Percentiles rank a stretch among this genome's conserved stretches.
Evolutionary conservation across 2,888 invertebrate genomes (phyloP).

Genomic region (Nymphalis urticae): DNA sequence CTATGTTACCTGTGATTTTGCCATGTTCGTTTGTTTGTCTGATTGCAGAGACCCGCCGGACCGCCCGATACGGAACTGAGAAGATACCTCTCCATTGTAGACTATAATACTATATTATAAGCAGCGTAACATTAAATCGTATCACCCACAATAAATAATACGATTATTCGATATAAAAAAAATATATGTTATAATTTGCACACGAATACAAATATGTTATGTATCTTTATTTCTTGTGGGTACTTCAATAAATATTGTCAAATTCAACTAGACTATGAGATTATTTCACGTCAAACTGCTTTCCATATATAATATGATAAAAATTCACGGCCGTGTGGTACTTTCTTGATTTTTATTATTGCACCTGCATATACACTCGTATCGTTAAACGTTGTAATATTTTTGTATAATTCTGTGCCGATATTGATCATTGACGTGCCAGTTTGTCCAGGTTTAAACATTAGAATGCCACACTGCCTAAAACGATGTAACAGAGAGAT

Average conservation of each 20-base stretch:
- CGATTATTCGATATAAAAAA: background rate
- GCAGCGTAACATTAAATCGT: conserved; percentile 42
- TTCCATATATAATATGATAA: conserved; percentile 35
- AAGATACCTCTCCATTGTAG: conserved; percentile 61
- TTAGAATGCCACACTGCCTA: conserved; percentile 77
- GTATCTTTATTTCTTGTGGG: conserved; percentile 66
- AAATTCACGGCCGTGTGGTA: conserved; percentile 42
- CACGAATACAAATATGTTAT: conserved; percentile 42
- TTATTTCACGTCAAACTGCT: conserved; percentile 39
- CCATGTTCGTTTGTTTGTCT: conserved; percentile 78
- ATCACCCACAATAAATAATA: conserved; percentile 57
- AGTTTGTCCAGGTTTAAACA: conserved; percentile 77
- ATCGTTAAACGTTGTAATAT: conserved; percentile 40
- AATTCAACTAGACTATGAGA: conserved; percentile 40
- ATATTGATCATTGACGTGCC: conserved; percentile 68
- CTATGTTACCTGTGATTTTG: conserved; percentile 60
- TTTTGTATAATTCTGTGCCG: conserved; percentile 52
- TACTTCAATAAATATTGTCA: conserved; percentile 52
- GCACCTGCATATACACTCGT: conserved; percentile 38
- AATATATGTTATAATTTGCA: conserved; percentile 5
- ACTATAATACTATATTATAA: conserved; percentile 57
- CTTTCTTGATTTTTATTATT: conserved; percentile 38
- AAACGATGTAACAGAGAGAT: conserved; percentile 65
- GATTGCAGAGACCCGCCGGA: conserved; percentile 67
- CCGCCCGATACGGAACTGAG: conserved; percentile 53